phyloP scores from a whole-genome alignment of 2,113 vertebrate genomes.

The Leptocoma aspasia region DNA sequence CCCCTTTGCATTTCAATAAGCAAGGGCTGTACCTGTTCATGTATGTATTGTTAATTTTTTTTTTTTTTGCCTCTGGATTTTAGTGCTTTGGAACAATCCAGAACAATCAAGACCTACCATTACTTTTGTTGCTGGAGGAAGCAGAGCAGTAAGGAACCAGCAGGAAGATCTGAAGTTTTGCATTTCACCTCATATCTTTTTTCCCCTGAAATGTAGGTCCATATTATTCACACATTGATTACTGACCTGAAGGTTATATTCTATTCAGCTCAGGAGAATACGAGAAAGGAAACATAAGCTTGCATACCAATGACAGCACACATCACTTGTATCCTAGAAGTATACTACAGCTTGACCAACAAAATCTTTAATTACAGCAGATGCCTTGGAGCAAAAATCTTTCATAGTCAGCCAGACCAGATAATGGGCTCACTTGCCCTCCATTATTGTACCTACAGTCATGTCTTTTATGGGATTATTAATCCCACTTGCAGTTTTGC shows the following conservation, averaged over 20 bases:
- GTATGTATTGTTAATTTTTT: neutral
- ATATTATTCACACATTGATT: neutral
- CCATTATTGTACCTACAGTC: neutral
- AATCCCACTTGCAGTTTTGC: neutral
- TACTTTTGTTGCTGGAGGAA: neutral
- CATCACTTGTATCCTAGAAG: neutral
- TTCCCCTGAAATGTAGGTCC: neutral
- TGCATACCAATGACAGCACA: neutral
- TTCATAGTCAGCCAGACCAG: neutral
- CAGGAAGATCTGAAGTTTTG: neutral
- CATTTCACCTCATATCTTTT: neutral
- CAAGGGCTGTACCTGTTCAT: neutral
- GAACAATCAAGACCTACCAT: neutral
- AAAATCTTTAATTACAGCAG: neutral
- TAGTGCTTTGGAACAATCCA: neutral
- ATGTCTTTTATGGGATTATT: neutral
- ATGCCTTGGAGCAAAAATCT: neutral
- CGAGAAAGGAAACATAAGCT: neutral
- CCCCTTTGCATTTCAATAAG: neutral
- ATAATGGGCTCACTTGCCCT: neutral
- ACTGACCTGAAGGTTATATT: neutral
- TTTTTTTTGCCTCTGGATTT: neutral
- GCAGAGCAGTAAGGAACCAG: neutral
- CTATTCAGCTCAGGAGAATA: neutral
- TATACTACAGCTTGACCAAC: neutral